Evolutionary conservation across 2,113 vertebrate genomes (phyloP), one percentile per base, ranked within the genome.

Genomic region (Entomyzon cyanotis): DNA sequence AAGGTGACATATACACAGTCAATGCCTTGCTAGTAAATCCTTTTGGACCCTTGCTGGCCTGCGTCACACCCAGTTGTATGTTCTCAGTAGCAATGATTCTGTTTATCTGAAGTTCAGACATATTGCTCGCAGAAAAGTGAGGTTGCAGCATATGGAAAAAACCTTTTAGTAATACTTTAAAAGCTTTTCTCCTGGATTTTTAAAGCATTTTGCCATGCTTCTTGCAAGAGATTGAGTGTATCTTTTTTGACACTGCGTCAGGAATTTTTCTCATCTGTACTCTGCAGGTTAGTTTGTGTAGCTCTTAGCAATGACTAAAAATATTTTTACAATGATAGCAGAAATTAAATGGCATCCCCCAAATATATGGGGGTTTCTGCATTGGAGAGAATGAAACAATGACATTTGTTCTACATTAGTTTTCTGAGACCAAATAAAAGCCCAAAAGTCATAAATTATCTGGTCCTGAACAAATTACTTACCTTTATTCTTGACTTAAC

Each of bases 11-110:
- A 90, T 62, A 83, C 20, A 37, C 25, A 76, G 31, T 3, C 17
- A 92, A 69, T 69, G 63, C 20, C 46, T 79, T 56, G 28, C 71
- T 85, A 90, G 88, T 93, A 88, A 96, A 93, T 94, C 74, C 30
- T 91, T 74, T 75, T 31, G 65, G 74, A 73, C 25, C 17, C 87
- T 74, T 91, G 87, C 87, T 94, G 91, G 69, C 80, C 92, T 37
- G 37, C 1, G 5, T 83, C 90, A 94, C 70, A 68, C 27, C 20
- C 27, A 44, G 39, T 20, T 76, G 67, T 85, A 60, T 58, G 20
- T 53, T 79, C 53, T 76, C 3, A 10, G 70, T 58, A 69, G 85
- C 67, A 91, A 33, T 76, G 70, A 93, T 85, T 93, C 62, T 5
- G 10, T 79, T 96, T 89, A 84, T 92, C 41, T 73, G 67, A 30